A percentile compares a stretch with the other conserved stretches of the same genome.
Conservation (phyloP, 2,797 vertebrate genomes). For the Carapus acus region DNA sequence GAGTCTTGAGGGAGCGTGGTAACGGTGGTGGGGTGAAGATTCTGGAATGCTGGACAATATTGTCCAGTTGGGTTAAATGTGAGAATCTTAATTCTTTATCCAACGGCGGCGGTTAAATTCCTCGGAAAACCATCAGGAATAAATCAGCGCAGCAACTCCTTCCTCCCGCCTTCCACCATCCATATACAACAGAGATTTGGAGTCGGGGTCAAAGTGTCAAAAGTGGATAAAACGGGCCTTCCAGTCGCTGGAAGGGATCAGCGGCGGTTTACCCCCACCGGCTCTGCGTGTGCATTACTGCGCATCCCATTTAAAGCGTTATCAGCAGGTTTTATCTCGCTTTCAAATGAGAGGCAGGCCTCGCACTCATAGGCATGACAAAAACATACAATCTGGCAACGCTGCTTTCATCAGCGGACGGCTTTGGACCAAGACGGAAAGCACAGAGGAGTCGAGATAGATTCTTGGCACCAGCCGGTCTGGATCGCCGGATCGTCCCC, state of each 20-base stretch:
- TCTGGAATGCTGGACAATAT: conserved; percentile 13
- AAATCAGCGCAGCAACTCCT: conserved; percentile 22
- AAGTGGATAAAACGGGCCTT: conserved; percentile 28
- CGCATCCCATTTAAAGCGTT: conserved; percentile 31
- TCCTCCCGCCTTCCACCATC: conserved; percentile 39
- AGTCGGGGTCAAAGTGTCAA: conserved; percentile 45
- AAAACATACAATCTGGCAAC: conserved; percentile 44
- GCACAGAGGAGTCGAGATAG: conserved; percentile 7
- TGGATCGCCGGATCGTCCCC: conserved; percentile 33
- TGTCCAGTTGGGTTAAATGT: conserved; percentile 33
- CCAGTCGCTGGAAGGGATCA: conserved; percentile 28
- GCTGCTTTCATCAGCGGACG: conserved; percentile 31
- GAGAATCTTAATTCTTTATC: conserved; percentile 51
- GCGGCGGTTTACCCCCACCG: conserved; percentile 20
- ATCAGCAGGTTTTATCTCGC: conserved; percentile 42
- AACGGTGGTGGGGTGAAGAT: conserved; percentile 18
- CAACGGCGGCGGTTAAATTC: conserved; percentile 51
- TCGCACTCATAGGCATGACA: conserved; percentile 27
- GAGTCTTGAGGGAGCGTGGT: conserved; percentile 29
- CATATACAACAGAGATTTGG: conserved; percentile 26
- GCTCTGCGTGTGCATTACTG: conserved; percentile 22
- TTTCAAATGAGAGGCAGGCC: conserved; percentile 45
- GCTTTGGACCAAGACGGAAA: conserved; percentile 46
- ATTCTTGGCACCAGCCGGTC: conserved; percentile 51
- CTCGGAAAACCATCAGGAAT: conserved; percentile 46